Evolutionary conservation across 2,797 vertebrate genomes (phyloP), one percentile per base, ranked within the genome.

Genomic region (Geotrypetes seraphini): DNA sequence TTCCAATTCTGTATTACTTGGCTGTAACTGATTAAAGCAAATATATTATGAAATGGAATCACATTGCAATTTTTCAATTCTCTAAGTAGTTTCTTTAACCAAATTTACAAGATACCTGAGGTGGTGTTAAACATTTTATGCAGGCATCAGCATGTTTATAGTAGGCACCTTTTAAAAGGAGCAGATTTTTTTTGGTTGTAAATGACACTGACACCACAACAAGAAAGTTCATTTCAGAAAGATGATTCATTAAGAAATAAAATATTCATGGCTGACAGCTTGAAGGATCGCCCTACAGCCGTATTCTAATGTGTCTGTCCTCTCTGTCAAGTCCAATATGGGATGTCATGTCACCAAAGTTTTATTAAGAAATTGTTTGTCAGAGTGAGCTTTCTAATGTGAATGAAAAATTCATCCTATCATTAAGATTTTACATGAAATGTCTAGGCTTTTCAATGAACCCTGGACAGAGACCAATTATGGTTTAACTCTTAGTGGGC

Each of bases 281-380:
- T 93, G 91, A 96, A 84, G 86, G 90, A 95, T 96, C 84, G 78
- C 88, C 84, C 85, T 79, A 83, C 79, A 90, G 87, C 90, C 94
- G 89, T 92, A 90, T 91, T 92, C 90, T 93, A 90, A 92, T 91
- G 91, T 91, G 87, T 86, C 85, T 89, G 90, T 94, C 91, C 90
- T 91, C 86, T 92, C 92, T 92, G 91, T 93, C 92, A 96, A 87
- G 91, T 90, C 85, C 87, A 87, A 91, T 93, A 88, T 85, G 83
- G 72, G 79, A 80, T 89, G 90, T 90, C 86, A 91, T 83, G 73
- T 73, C 78, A 70, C 81, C 69, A 71, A 84, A 88, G 83, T 90
- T 90, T 86, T 79, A 85, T 89, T 87, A 83, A 86, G 85, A 89
- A 88, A 85, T 86, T 89, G 83, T 84, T 83, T 81, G 80, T 85